Conservation (phyloP, 2,113 vertebrate genomes). For the Oplegnathus fasciatus region DNA sequence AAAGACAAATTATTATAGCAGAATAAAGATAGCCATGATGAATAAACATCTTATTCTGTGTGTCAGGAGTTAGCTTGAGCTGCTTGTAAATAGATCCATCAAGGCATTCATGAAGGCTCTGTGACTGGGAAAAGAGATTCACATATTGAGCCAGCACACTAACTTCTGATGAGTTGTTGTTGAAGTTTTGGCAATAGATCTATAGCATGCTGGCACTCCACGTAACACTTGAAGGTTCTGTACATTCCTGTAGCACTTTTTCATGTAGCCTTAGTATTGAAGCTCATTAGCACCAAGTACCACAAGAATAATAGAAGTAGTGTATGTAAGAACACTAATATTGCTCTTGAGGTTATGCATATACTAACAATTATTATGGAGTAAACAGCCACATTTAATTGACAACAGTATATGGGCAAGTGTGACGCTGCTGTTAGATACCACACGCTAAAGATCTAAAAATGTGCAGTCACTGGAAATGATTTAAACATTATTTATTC, state of each 20-base stretch:
- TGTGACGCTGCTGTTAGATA: no score
- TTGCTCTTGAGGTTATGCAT: background rate
- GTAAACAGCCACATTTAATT: no score
- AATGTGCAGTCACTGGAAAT: no score
- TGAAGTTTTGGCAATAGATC: background rate
- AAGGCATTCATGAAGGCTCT: slow-evolving; percentile 12
- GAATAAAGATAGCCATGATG: slow-evolving; percentile 48
- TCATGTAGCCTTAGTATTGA: background rate
- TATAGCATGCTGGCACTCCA: background rate
- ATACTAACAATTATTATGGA: background rate
- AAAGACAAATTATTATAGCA: slow-evolving; percentile 49
- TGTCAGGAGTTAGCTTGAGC: slow-evolving; percentile 32
- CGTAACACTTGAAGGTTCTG: background rate
- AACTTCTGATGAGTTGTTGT: background rate
- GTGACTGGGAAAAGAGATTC: background rate
- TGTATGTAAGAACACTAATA: background rate
- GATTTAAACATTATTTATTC: no score
- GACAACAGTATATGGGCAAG: no score
- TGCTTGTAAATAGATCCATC: slow-evolving; percentile 40
- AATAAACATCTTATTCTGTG: slow-evolving; percentile 46
- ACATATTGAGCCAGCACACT: background rate
- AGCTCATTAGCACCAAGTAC: background rate
- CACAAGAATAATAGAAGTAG: background rate
- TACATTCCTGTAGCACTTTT: background rate
- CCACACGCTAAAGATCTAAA: no score